A percentile compares a stretch with the other conserved stretches of the same genome.
phyloP scores from a whole-genome alignment of 2,888 invertebrate species.

The Lottia gigantea region DNA sequence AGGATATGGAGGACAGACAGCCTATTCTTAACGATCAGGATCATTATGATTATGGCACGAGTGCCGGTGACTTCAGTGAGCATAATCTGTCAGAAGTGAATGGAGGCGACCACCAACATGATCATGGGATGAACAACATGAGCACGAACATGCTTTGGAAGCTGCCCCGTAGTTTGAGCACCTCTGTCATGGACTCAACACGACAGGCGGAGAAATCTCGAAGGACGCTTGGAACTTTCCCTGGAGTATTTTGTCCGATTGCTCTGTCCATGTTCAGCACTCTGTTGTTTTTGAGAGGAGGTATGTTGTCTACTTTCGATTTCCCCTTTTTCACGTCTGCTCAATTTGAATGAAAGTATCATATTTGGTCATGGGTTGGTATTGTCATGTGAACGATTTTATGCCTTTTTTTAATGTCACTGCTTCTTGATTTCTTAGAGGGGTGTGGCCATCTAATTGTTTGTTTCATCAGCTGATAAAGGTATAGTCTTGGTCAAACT shows the following conservation, averaged over 20 bases:
- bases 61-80: not conserved
- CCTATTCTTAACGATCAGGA: not conserved
- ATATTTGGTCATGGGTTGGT: not conserved
- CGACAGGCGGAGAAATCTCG: conserved; percentile 16
- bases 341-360: not conserved
- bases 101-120: not conserved
- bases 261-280: conserved; percentile 99
- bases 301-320: conserved; percentile 66
- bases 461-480: too few species aligned
- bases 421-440: too few species aligned
- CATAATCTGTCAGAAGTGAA: not conserved
- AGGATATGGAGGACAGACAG: not conserved
- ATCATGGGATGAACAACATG: not conserved
- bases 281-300: conserved; percentile 96
- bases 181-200: conserved; percentile 14
- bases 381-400: not conserved
- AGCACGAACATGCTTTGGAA: conserved; percentile 28
- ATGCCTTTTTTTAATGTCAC: not conserved
- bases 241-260: conserved; percentile 98
- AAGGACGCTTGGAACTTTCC: conserved; percentile 83
- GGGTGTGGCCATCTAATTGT: too few species aligned
- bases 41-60: not conserved
- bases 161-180: conserved; percentile 35
- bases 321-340: not conserved
- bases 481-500: too few species aligned